Percentiles rank a stretch among this genome's conserved stretches.
Evolutionary conservation across 2,113 vertebrate genomes (phyloP).

Genomic region (Lagopus muta): DNA sequence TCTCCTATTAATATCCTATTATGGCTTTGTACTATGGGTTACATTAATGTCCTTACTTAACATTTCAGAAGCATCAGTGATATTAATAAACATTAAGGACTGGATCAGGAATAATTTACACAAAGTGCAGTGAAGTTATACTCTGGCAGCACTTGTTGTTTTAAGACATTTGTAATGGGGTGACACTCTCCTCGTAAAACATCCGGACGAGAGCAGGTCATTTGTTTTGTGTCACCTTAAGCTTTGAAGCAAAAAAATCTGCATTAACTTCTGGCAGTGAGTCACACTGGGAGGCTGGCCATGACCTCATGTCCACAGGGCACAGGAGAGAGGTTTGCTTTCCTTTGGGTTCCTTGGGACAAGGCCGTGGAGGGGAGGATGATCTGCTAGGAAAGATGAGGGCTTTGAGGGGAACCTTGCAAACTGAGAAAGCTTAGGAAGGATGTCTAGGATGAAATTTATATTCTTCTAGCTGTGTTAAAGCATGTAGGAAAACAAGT

Average conservation of each 20-base stretch:
- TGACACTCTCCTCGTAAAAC: background rate
- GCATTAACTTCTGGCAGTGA: background rate
- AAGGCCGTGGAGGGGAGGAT: background rate
- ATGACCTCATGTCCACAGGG: accelerated
- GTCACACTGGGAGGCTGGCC: accelerated
- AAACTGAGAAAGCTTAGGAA: background rate
- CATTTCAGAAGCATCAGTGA: background rate
- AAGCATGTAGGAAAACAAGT: background rate
- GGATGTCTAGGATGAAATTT: background rate
- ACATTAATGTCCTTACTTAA: background rate
- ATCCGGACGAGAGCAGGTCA: accelerated
- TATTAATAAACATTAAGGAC: background rate
- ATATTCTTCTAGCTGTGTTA: background rate
- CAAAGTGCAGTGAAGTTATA: background rate
- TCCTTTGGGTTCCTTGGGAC: background rate
- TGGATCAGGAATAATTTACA: background rate
- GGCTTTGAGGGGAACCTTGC: background rate
- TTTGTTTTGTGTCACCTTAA: background rate
- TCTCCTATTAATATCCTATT: background rate
- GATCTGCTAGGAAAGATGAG: background rate
- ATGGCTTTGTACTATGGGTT: background rate
- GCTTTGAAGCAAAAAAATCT: background rate
- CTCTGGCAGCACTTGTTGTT: background rate
- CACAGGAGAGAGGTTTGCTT: background rate
- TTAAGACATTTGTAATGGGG: background rate